These are phyloP conservation scores for Parochlus steinenii DNA, from an alignment of 2,888 invertebrate species.

Conservation along the genomic window DNA sequence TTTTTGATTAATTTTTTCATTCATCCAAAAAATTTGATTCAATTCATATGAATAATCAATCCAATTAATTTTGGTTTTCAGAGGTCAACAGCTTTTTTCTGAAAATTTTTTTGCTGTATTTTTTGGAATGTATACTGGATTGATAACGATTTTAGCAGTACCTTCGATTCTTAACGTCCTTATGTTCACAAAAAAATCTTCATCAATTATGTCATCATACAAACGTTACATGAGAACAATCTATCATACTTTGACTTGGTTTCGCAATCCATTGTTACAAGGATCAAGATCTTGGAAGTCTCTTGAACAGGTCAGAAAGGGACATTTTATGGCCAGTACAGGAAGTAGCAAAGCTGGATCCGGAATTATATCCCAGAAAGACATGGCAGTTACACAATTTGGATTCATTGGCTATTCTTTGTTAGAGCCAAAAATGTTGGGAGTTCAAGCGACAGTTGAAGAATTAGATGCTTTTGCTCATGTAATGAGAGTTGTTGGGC, in stretches of 20 bases:
- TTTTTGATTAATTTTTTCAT: too few relatives aligned
- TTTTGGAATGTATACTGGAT: slow-evolving; percentile 55
- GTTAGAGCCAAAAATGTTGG: not conserved
- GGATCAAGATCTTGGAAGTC: slow-evolving; percentile 50
- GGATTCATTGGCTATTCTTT: slow-evolving; percentile 9
- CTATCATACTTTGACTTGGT: slow-evolving; percentile 64
- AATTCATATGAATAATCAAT: slow-evolving; percentile 2
- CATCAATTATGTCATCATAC: slow-evolving; percentile 46
- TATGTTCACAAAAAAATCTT: slow-evolving; percentile 52
- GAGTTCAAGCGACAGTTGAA: slow-evolving; percentile 1
- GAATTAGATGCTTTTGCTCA: slow-evolving; percentile 8
- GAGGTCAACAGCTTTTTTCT: slow-evolving; percentile 56
- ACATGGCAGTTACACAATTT: slow-evolving; percentile 10
- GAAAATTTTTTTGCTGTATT: slow-evolving; percentile 53
- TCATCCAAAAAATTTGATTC: not conserved
- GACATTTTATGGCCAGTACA: slow-evolving; percentile 46
- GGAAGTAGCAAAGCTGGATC: slow-evolving; percentile 29
- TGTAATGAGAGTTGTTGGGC: slow-evolving; percentile 5
- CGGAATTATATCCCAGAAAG: slow-evolving; percentile 23
- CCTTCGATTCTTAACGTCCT: slow-evolving; percentile 57
- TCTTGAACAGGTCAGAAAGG: slow-evolving; percentile 43
- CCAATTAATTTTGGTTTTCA: slow-evolving; percentile 27
- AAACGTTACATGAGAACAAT: slow-evolving; percentile 64
- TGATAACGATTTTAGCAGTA: slow-evolving; percentile 56
- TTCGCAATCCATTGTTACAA: slow-evolving; percentile 47